These are phyloP conservation scores for Oreochromis mossambicus DNA, from an alignment of 2,797 vertebrate species.

Conservation along the genomic window DNA sequence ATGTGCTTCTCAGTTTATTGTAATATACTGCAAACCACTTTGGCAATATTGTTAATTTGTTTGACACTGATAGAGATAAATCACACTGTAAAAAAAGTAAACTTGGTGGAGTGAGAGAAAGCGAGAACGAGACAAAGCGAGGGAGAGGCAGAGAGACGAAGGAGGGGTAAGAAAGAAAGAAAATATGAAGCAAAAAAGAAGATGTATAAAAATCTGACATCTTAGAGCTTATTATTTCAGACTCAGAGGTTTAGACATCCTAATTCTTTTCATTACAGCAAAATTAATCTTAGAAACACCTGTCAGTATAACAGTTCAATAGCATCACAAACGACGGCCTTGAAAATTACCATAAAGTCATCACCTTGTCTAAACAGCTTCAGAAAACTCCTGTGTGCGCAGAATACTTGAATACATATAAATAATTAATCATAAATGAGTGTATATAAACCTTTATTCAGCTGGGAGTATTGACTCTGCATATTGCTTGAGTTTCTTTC, in stretches of 20 bases:
- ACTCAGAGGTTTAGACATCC: neutral
- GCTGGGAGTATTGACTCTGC: neutral
- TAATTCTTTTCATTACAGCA: neutral
- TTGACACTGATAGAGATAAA: slow-evolving; percentile 19
- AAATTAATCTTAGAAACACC: neutral
- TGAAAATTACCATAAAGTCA: neutral
- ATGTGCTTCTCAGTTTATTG: slow-evolving; percentile 37
- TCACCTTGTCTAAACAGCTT: neutral
- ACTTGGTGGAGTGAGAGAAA: too few species aligned
- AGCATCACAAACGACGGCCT: neutral
- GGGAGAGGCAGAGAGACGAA: neutral
- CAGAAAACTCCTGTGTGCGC: neutral
- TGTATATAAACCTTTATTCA: neutral
- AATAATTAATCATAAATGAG: neutral
- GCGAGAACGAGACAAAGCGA: neutral
- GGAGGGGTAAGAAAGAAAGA: neutral
- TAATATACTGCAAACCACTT: slow-evolving; percentile 29
- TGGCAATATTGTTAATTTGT: slow-evolving; percentile 30
- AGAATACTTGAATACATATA: neutral
- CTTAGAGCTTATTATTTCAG: neutral
- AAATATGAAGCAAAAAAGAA: neutral
- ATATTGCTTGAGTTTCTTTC: neutral
- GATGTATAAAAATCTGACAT: neutral
- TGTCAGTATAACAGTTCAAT: neutral
- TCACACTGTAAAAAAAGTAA: neutral